Evolutionary conservation across 2,797 vertebrate genomes (phyloP), one percentile per base, ranked within the genome.

Genomic region (Lagodon rhomboides): DNA sequence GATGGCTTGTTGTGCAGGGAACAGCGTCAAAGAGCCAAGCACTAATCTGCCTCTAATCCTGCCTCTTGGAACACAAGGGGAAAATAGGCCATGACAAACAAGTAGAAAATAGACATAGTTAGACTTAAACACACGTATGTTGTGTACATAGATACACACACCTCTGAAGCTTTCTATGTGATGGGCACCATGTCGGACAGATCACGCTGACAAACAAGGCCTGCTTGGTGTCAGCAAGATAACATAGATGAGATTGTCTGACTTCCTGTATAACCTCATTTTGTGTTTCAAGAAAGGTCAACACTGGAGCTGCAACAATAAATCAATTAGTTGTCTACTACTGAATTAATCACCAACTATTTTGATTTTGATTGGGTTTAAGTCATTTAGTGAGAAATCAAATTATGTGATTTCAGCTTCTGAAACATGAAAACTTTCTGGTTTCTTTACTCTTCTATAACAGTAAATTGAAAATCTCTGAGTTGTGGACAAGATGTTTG

Each of bases 31-130:
- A 79, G 67, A 86, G 73, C 64, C 54, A 27, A 23, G 27, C 64
- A 44, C 73, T 93, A 91, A 93, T 92, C 90, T 89, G 38, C 38
- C 82, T 85, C 53, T 93, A 92, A 93, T 94, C 92, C 85, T 73
- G 55, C 72, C 77, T 86, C 72, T 80, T 89, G 73, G 83, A 88
- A 91, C 79, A 87, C 72, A 73, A 59, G 71, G 63, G 68, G 47
- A 84, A 92, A 93, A 86, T 75, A 79, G 82, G 76, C 73, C 64
- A 82, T 58, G 79, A 18, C 27, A 82, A 85, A 84, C 83, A 84
- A 86, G 77, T 34, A 75, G 66, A 75, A 87, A 87, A 85, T 85
- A 88, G 79, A 65, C 27, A 41, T 9, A 20, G 68, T 66, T 73
- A 51, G 15, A 82, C 53, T 71, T 64, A 50, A 70, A 75, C 49